These are phyloP conservation scores for Tupaia chinensis DNA, from an alignment of 2,113 vertebrate genomes.

Conservation along the genomic window DNA sequence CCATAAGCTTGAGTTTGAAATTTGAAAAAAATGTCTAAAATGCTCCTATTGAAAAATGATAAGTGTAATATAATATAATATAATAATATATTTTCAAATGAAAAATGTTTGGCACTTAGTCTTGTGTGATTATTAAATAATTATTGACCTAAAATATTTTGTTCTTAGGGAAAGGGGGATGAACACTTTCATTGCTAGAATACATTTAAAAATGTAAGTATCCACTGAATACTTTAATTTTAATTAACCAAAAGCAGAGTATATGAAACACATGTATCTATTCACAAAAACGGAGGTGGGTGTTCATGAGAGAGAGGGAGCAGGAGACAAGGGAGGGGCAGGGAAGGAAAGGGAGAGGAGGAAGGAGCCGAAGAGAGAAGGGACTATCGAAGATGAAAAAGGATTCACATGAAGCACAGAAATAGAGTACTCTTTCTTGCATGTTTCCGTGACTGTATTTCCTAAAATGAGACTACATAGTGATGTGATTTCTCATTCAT, in stretches of 20 bases:
- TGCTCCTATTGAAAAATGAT: background rate
- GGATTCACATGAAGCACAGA: background rate
- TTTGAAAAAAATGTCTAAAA: background rate
- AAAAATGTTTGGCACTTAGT: background rate
- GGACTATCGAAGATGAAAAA: background rate
- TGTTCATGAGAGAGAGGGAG: background rate
- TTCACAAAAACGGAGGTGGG: background rate
- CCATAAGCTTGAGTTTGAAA: background rate
- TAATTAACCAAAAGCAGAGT: background rate
- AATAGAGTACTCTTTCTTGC: background rate
- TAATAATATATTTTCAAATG: background rate
- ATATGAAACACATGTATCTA: accelerated
- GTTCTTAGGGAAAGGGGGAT: background rate
- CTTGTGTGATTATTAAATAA: slow-evolving; percentile 11
- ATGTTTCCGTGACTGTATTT: background rate
- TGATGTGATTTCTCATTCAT: slow-evolving; percentile 41
- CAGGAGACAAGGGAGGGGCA: no score
- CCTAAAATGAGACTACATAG: background rate
- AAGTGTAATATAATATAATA: background rate
- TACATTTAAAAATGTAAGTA: background rate
- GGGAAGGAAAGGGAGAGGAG: no score
- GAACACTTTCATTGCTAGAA: background rate
- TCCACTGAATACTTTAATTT: background rate
- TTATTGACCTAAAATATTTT: background rate
- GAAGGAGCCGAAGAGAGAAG: no score